Evolutionary conservation across 2,113 vertebrate genomes (phyloP), one percentile per base, ranked within the genome.

Genomic region (Cavia aperea): DNA sequence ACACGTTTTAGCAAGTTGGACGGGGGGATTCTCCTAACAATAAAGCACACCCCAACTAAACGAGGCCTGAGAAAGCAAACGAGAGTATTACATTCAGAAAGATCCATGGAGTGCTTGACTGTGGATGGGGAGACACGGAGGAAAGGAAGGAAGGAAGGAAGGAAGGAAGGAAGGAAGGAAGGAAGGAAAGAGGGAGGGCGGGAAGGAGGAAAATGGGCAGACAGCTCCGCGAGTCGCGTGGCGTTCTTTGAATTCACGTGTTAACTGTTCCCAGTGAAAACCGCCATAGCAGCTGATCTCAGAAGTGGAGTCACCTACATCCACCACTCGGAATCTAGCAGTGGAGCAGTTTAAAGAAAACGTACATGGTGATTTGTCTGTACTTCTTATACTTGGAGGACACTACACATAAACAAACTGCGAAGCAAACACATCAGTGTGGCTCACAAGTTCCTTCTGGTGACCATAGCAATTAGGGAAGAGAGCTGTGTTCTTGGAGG

Each of bases 381-480:
- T 95, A 93, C 91, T 95, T 95, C 95, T 33, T 94, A 84, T 19
- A 92, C 93, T 93, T 92, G 78, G 94, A 95, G 93, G 73, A 72
- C 66, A 94, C 91, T 92, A 78, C 88, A 81, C 92, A 90, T 92
- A 92, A 94, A 94, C 85, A 91, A 95, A 94, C 78, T 13, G 92
- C 87, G 94, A 94, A 96, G 87, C 85, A 91, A 70, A 86, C 90
- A 84, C n/a, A 63, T 68, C 49, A 6, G 26, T 36, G 82, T 66
- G 86, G n/a, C 86, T 63, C 66, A 33, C 81, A 81, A 65, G 89
- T 92, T 88, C 85, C 88, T 93, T 86, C 65, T 83, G 84, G 90
- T 90, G 88, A 92, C 91, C 95, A 86, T 92, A 93, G 60, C 88
- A 89, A 88, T 89, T 92, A 91, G 83, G 86, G 84, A 93, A 94